Evolutionary conservation across 2,797 vertebrate species (phyloP).

Genomic region (Threskiornis aethiopicus): DNA sequence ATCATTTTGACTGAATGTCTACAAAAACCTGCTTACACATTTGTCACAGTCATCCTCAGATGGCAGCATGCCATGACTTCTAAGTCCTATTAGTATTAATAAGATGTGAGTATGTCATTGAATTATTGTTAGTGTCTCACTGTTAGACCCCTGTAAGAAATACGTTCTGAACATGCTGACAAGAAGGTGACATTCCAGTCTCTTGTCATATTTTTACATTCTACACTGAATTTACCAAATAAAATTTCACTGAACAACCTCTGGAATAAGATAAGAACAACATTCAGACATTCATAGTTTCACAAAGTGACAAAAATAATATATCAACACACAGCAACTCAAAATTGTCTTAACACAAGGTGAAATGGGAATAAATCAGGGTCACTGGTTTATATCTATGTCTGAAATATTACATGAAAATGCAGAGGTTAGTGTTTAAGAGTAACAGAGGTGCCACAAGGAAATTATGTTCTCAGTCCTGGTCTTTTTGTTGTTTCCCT

Average conservation of each 20-base stretch:
- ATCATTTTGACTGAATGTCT: conserved; percentile 6
- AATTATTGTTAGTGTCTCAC: not conserved
- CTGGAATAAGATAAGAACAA: not conserved
- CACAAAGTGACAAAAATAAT: not conserved
- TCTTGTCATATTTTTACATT: not conserved
- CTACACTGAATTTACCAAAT: not conserved
- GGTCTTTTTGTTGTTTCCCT: not conserved
- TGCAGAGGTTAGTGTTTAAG: not conserved
- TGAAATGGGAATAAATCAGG: not conserved
- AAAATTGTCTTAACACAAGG: not conserved
- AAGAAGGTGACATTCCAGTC: not conserved
- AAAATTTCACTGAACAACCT: not conserved
- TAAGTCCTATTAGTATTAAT: conserved; percentile 13
- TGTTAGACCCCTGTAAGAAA: not conserved
- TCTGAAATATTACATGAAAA: not conserved
- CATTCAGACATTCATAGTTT: not conserved
- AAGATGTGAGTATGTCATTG: not conserved
- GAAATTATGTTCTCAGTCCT: not conserved
- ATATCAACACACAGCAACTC: not conserved
- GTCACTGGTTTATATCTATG: not conserved
- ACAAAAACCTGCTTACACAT: not conserved
- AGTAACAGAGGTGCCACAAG: not conserved
- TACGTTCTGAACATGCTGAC: not conserved
- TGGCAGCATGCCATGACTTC: not conserved
- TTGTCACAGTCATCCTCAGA: conserved; percentile 8